Percentiles rank a stretch among this genome's conserved stretches.
Conservation (phyloP, 2,888 invertebrate species). For the Parnassius apollo region DNA sequence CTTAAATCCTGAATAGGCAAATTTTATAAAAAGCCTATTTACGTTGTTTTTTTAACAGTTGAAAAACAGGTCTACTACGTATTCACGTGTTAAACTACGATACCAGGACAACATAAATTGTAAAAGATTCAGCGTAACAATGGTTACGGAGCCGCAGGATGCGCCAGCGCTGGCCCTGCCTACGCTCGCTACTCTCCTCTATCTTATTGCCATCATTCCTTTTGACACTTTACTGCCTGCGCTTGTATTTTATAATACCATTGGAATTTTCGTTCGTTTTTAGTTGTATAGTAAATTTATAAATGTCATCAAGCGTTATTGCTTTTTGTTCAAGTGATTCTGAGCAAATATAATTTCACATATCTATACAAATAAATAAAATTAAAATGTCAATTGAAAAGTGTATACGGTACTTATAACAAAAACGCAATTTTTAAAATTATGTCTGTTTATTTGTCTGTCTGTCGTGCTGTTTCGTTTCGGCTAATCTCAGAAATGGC, state of each 20-base stretch:
- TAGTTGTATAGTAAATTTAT: constrained; percentile 16
- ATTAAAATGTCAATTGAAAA: too few relatives aligned
- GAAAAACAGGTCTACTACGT: constrained; percentile 2
- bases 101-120: constrained; percentile 60
- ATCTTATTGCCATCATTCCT: constrained; percentile 71
- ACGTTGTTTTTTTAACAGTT: neutral
- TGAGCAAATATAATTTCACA: neutral
- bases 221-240: constrained; percentile 68
- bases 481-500: too few relatives aligned
- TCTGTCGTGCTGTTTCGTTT: too few relatives aligned
- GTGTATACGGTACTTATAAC: too few relatives aligned
- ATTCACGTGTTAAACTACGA: constrained; percentile 27
- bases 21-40: too few relatives aligned
- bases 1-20: too few relatives aligned
- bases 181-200: constrained; percentile 55
- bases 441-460: too few relatives aligned
- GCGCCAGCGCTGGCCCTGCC: constrained; percentile 46
- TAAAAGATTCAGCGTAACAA: constrained; percentile 59
- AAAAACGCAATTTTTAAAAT: too few relatives aligned
- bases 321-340: constrained; percentile 9
- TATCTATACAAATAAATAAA: neutral
- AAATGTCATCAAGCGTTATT: constrained; percentile 11
- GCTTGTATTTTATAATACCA: constrained; percentile 57
- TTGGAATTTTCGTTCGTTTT: constrained; percentile 13
- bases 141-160: constrained; percentile 52